These are phyloP conservation scores for Sycophila texana DNA, from an alignment of 2,888 invertebrate species.

Conservation along the genomic window DNA sequence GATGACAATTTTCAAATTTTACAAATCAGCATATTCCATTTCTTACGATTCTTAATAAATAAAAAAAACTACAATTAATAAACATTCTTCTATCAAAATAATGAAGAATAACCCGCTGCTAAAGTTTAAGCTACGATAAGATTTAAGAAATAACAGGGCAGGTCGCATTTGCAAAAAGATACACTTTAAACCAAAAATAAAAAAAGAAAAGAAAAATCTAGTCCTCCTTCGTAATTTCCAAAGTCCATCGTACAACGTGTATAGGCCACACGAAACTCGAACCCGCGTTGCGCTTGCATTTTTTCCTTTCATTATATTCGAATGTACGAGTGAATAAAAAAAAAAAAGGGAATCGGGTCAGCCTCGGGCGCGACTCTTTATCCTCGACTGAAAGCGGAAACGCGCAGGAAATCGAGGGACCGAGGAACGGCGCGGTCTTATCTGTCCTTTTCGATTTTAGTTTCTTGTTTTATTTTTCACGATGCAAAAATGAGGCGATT, in stretches of 20 bases:
- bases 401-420: background rate
- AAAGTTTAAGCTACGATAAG: no score
- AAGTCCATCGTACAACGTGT: slow-evolving; percentile 35
- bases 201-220: slow-evolving; percentile 19
- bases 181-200: no score
- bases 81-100: no score
- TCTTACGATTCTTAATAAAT: no score
- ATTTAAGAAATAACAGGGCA: no score
- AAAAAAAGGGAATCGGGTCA: slow-evolving; percentile 42
- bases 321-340: background rate
- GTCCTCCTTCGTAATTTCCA: slow-evolving; percentile 42
- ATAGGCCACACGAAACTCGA: background rate
- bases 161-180: no score
- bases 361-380: slow-evolving; percentile 16
- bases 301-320: slow-evolving; percentile 16
- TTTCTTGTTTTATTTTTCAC: background rate
- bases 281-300: background rate
- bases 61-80: no score
- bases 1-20: no score
- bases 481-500: background rate
- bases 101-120: no score
- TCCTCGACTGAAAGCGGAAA: background rate
- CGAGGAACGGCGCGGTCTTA: slow-evolving; percentile 2
- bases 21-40: no score
- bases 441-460: background rate